These are phyloP conservation scores for Amia ocellicauda DNA, from an alignment of 2,113 vertebrate genomes.

Conservation along the genomic window DNA sequence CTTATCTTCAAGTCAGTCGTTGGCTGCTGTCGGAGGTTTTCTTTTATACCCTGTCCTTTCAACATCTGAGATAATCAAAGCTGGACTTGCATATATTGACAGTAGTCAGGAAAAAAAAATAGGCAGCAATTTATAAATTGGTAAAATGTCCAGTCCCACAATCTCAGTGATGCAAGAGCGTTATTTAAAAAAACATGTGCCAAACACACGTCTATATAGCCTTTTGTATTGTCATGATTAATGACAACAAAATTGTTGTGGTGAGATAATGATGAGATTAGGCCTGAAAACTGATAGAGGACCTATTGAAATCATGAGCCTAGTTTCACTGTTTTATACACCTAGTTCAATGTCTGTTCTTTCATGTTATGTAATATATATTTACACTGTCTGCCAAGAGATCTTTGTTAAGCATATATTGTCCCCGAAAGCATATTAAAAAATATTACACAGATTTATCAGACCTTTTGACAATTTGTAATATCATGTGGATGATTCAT, in stretches of 20 bases:
- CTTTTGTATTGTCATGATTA: conserved; percentile 48
- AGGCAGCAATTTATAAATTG: background rate
- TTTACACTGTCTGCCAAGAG: conserved; percentile 32
- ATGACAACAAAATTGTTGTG: conserved; percentile 38
- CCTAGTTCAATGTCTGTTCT: conserved; percentile 32
- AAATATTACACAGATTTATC: background rate
- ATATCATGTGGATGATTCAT: background rate
- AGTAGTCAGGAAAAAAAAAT: conserved; percentile 36
- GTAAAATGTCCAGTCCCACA: conserved; percentile 52
- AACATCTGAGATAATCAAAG: conserved; percentile 40
- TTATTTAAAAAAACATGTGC: conserved; percentile 40
- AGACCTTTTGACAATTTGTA: background rate
- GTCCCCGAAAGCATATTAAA: conserved; percentile 34
- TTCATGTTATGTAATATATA: conserved; percentile 21
- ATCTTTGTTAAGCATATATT: conserved; percentile 25
- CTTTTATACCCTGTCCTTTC: conserved; percentile 46
- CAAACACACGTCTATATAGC: conserved; percentile 47
- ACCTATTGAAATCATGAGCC: conserved; percentile 44
- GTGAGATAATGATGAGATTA: conserved; percentile 44
- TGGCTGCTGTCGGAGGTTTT: background rate
- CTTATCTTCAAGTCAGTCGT: background rate
- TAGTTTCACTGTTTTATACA: conserved; percentile 48
- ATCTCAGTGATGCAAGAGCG: conserved; percentile 36
- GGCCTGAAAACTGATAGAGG: conserved; percentile 36
- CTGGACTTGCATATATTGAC: conserved; percentile 36